Base-by-base conservation (phyloP, 1,140 invertebrate species). In the Dinoponera quadriceps region DNA sequence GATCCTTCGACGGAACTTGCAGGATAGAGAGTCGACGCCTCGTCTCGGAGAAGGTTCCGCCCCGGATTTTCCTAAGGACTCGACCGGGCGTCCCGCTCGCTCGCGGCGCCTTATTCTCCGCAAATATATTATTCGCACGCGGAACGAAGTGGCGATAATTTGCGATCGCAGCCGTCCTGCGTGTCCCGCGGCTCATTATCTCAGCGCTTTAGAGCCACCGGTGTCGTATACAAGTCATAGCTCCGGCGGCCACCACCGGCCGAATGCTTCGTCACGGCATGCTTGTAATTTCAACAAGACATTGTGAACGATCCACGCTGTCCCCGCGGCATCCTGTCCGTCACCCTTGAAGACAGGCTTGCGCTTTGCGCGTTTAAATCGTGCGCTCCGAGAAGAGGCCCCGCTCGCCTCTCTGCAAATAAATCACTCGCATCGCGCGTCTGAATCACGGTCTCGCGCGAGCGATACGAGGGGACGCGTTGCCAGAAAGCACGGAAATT, bases 251-350 rank as follows among this genome's bases (percentile, higher is more conserved):
- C 44, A 77, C 60, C 73, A 69, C 25, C 74, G 62, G 29, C 66
- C 77, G 11, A 16, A 55, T 33, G 27, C 25, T 54, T 54, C 29
- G 65, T 80, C 57, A 80, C 48, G 75, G 69, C 63, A 84, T 20
- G 77, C 55, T 51, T 82, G 55, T 80, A 80, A 82, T 80, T 80
- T 69, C 57, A 80, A 54, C 73, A 51, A 80, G 82, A 80, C 81
- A 77, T 66, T 75, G 72, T 75, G 33, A 68, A 78, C 75, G 63
- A 84, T 84, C 54, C 48, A 59, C 60, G 29, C 55, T 49, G 77
- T 71, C 54, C 29, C 62, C 73, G 63, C 57, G 74, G 49, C 55
- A 73, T 29, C 78, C 59, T 82, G 78, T 82, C 69, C 55, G 78
- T 82, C 78, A 74, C 69, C 71, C 71, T 29, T 27, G 69, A 44